These are phyloP conservation scores for Hemicentrotus pulcherrimus DNA, from an alignment of 35 echinoderm and acorn worm genomes.

Conservation along the genomic window DNA sequence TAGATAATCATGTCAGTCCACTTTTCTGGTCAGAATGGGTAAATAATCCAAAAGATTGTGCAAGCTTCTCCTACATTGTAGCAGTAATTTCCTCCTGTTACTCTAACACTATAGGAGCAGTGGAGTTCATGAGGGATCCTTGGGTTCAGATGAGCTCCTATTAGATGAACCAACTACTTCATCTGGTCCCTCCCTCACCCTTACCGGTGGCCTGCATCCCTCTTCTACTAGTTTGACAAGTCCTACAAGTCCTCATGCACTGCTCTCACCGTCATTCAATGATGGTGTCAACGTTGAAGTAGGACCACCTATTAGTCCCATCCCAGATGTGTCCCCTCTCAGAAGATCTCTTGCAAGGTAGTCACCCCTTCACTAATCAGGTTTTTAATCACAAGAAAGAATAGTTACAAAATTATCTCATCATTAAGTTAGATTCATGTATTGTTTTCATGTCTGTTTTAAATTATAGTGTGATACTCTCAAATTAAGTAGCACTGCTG, in stretches of 20 bases:
- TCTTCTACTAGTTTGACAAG: not conserved
- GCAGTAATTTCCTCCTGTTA: not conserved
- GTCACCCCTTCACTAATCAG: not conserved
- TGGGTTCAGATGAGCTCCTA: conserved; percentile 90
- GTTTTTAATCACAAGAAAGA: not conserved
- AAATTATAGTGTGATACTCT: no score
- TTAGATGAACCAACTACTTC: conserved; percentile 74
- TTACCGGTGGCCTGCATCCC: conserved; percentile 16
- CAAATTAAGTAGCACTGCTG: no score
- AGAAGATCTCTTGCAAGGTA: conserved; percentile 25
- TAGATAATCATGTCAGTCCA: no score
- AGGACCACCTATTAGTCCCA: conserved; percentile 28
- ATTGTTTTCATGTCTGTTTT: no score
- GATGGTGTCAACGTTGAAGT: conserved; percentile 31
- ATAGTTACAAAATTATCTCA: not conserved
- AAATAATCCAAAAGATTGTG: no score
- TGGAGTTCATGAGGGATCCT: conserved; percentile 91
- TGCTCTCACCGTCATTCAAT: conserved; percentile 29
- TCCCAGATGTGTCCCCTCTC: conserved; percentile 38
- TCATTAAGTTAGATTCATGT: no score
- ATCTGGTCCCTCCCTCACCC: not conserved
- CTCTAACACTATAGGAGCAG: conserved; percentile 76
- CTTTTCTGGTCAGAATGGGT: not conserved
- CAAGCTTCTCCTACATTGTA: not conserved
- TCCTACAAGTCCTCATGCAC: not conserved